phyloP scores from a whole-genome alignment of 1,140 invertebrate species.

The Vollenhovia emeryi region DNA sequence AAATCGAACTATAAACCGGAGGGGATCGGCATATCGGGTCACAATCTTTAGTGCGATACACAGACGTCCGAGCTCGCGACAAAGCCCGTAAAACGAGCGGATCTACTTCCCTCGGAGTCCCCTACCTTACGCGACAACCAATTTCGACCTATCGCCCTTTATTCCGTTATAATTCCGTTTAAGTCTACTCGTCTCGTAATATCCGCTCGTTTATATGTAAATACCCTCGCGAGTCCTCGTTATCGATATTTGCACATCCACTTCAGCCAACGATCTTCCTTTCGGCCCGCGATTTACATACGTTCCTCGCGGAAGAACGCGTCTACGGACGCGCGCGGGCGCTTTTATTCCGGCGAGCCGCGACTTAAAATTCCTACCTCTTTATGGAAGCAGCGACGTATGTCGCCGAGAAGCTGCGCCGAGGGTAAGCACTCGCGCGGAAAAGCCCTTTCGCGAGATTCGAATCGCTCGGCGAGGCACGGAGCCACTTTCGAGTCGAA shows the following conservation, averaged over 20 bases:
- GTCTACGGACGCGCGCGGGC: background rate
- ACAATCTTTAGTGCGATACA: conserved; percentile 25
- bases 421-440: conserved; percentile 40
- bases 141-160: background rate
- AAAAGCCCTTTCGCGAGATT: conserved; percentile 56
- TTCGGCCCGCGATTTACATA: conserved; percentile 34
- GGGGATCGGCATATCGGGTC: conserved; percentile 28
- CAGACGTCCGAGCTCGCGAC: background rate
- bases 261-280: background rate
- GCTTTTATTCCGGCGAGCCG: conserved; percentile 30
- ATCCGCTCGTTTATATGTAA: background rate
- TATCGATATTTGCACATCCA: conserved; percentile 21
- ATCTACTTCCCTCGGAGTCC: background rate
- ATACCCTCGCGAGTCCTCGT: background rate
- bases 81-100: background rate
- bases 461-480: conserved; percentile 35
- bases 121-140: background rate
- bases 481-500: conserved; percentile 48
- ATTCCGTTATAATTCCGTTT: background rate
- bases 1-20: conserved; percentile 31
- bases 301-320: background rate
- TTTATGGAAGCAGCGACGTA: conserved; percentile 52
- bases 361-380: conserved; percentile 53
- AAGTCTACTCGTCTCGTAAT: background rate
- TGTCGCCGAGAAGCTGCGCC: conserved; percentile 38